Conservation (phyloP, 2,797 vertebrate species). For the Ispidina lecontei region DNA sequence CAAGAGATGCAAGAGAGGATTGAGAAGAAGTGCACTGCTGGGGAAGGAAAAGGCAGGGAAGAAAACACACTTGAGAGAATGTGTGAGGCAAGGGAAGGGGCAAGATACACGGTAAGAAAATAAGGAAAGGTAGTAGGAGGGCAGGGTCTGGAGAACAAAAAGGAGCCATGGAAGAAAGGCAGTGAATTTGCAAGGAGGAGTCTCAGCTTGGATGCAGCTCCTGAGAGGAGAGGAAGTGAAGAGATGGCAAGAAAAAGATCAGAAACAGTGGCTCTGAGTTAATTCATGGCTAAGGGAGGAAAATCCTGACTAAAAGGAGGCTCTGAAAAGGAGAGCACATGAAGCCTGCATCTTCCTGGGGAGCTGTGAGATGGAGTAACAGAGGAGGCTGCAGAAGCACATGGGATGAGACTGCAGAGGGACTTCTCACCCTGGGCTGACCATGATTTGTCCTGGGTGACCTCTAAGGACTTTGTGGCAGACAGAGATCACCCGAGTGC, state of each 20-base stretch:
- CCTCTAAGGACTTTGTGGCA: accelerated
- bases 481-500: neutral
- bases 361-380: neutral
- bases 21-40: neutral
- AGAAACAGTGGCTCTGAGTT: neutral
- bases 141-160: neutral
- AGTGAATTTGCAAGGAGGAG: neutral
- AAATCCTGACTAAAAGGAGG: neutral
- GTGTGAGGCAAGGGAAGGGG: neutral
- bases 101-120: neutral
- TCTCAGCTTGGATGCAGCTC: neutral
- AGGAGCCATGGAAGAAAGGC: neutral
- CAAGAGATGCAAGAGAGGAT: neutral
- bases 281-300: neutral
- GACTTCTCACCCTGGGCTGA: accelerated
- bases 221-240: neutral
- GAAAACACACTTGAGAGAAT: neutral
- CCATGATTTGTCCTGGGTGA: neutral
- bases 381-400: neutral
- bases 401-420: neutral
- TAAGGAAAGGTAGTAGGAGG: neutral
- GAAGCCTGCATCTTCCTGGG: neutral
- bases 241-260: neutral
- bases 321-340: neutral
- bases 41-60: neutral